Base-by-base conservation (phyloP, 2,888 invertebrate species). In the Orthosia incerta region DNA sequence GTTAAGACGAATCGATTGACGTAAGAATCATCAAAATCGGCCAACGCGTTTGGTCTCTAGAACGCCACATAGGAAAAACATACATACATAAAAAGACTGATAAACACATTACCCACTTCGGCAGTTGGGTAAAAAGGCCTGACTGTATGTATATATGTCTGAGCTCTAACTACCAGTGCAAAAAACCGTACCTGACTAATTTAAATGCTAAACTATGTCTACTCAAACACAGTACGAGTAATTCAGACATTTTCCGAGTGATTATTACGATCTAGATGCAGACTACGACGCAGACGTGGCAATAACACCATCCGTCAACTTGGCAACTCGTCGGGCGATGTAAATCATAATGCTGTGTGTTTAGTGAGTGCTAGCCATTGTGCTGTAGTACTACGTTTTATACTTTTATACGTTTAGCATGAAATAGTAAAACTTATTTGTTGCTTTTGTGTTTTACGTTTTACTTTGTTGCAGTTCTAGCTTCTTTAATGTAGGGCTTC, bases 241-340 rank as follows among this genome's bases (percentile, higher is more conserved):
- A 50, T 20, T 23, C 55, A 46, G 53, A 3, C 31, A 64, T 78
- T 71, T 61, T 39, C 61, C 56, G 55, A 71, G 15, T 46, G 63
- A 64, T 9, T 60, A 56, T 76, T 76, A 61, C 59, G 48, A 78
- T 64, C 60, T 60, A 61, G 62, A 59, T 68, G 53, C 3, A 65
- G 60, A 65, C 55, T 71, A 23, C 60, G n/a, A 26, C 1, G 60
- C 12, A 77, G 73, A 72, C 72, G 71, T 15, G 46, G 79, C 60
- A 76, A 65, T 61, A 72, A 56, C 79, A 79, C 60, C 48, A 71
- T 76, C 72, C 11, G 50, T 76, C 72, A 53, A 23, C 3, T 71
- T 79, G 79, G 72, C 64, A 71, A 26, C 16, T 1, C 45, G 23
- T 18, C 26, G n/a, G 15, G 15, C 13, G 45, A 13, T 39, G 57